A percentile compares a stretch with the other conserved stretches of the same genome.
phyloP scores from a whole-genome alignment of 2,888 invertebrate genomes.

The Nematopogon swammerdamellus region DNA sequence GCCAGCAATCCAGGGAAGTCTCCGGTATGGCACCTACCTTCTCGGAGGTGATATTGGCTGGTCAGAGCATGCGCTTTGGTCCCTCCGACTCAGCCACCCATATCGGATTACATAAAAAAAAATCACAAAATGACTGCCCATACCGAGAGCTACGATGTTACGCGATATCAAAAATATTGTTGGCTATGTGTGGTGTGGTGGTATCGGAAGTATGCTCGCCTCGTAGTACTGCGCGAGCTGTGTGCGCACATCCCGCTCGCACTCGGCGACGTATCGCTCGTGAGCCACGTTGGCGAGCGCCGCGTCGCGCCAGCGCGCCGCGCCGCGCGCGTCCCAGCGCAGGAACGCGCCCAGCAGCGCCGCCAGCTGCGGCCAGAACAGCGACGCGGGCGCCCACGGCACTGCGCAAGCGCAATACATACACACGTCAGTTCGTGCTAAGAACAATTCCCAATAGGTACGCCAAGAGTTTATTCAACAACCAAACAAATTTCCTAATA shows the following conservation, averaged over 20 bases:
- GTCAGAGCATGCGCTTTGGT: too few relatives aligned
- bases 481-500: too few relatives aligned
- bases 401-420: conserved; percentile 32
- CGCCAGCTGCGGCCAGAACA: conserved; percentile 65
- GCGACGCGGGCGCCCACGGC: conserved; percentile 66
- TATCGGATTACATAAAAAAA: too few relatives aligned
- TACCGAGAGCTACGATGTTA: neutral
- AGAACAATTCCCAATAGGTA: too few relatives aligned
- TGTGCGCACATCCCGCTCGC: conserved; percentile 37
- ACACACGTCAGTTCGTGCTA: neutral
- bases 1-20: too few relatives aligned
- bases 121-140: too few relatives aligned
- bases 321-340: conserved; percentile 61
- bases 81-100: too few relatives aligned
- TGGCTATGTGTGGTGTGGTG: neutral
- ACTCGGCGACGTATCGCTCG: conserved; percentile 58
- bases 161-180: neutral
- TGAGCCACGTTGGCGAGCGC: conserved; percentile 61
- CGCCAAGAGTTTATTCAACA: too few relatives aligned
- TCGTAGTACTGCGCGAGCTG: conserved; percentile 60
- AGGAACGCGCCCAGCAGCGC: conserved; percentile 66
- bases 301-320: conserved; percentile 63
- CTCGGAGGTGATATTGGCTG: too few relatives aligned
- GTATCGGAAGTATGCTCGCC: conserved; percentile 26
- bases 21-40: too few relatives aligned